phyloP scores from a whole-genome alignment of 2,888 invertebrate genomes.

The Phlogophora meticulosa region DNA sequence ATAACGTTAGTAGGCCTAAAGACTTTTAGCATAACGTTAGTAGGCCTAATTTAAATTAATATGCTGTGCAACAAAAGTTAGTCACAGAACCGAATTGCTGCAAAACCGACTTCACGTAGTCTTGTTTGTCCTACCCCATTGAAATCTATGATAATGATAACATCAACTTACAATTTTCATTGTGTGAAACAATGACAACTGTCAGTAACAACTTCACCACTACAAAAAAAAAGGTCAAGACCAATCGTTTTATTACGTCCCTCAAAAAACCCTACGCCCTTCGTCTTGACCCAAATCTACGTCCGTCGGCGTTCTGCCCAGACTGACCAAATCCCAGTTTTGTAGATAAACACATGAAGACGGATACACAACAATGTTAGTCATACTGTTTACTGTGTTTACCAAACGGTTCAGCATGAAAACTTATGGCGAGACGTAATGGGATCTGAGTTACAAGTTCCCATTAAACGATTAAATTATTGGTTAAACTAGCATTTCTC shows the following conservation, averaged over 20 bases:
- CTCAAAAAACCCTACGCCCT: slow-evolving; percentile 19
- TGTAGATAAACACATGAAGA: slow-evolving; percentile 53
- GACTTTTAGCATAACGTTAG: no score
- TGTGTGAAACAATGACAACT: no score
- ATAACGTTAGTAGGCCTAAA: no score
- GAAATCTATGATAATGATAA: no score
- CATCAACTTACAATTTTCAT: no score
- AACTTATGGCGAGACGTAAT: slow-evolving; percentile 31
- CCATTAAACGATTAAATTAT: slow-evolving; percentile 29
- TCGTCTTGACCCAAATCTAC: slow-evolving; percentile 46
- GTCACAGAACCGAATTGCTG: no score
- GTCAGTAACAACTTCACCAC: neutral
- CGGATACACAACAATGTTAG: slow-evolving; percentile 42
- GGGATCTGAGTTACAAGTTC: slow-evolving; percentile 18
- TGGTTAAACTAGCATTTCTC: neutral
- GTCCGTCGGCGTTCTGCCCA: neutral
- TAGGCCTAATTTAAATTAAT: no score
- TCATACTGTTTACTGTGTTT: slow-evolving; percentile 69
- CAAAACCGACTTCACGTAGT: no score
- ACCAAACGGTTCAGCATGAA: slow-evolving; percentile 48
- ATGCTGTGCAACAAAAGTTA: no score
- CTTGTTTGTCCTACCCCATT: no score
- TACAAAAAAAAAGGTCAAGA: slow-evolving; percentile 13
- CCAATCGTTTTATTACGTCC: neutral
- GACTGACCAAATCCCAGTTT: slow-evolving; percentile 24